Evolutionary conservation across 1,140 invertebrate species (phyloP).

Genomic region (Zaprionus camerounensis): DNA sequence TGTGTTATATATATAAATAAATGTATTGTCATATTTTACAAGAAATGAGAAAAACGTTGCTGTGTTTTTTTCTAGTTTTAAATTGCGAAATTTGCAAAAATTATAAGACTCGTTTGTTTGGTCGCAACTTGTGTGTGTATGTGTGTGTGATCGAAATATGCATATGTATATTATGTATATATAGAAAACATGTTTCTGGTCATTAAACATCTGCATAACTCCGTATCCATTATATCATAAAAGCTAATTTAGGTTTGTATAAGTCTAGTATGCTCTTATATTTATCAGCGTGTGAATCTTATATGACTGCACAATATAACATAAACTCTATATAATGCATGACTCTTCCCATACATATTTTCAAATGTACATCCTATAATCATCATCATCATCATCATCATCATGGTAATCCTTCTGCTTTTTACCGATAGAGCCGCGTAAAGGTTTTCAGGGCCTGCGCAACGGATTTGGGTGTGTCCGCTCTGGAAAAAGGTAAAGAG

Average conservation of each 20-base stretch:
- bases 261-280: constrained; percentile 7
- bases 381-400: constrained; percentile 3
- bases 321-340: constrained; percentile 5
- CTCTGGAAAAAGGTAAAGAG: constrained; percentile 86
- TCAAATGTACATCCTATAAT: constrained; percentile 58
- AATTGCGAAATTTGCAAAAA: not conserved
- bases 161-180: not conserved
- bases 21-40: constrained; percentile 12
- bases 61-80: not conserved
- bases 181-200: constrained; percentile 1
- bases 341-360: constrained; percentile 47
- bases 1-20: constrained; percentile 9
- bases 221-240: not conserved
- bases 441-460: constrained; percentile 90
- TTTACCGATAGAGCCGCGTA: constrained; percentile 90
- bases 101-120: not conserved
- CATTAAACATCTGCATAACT: not conserved
- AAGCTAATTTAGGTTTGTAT: not conserved
- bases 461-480: constrained; percentile 89
- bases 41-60: not conserved
- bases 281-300: constrained; percentile 2
- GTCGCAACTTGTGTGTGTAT: not conserved
- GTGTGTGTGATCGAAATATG: not conserved
- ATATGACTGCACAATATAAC: constrained; percentile 4
- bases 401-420: not conserved